Evolutionary conservation across 2,113 vertebrate genomes (phyloP), one percentile per base, ranked within the genome.

Genomic region (Atherinomorus stipes): DNA sequence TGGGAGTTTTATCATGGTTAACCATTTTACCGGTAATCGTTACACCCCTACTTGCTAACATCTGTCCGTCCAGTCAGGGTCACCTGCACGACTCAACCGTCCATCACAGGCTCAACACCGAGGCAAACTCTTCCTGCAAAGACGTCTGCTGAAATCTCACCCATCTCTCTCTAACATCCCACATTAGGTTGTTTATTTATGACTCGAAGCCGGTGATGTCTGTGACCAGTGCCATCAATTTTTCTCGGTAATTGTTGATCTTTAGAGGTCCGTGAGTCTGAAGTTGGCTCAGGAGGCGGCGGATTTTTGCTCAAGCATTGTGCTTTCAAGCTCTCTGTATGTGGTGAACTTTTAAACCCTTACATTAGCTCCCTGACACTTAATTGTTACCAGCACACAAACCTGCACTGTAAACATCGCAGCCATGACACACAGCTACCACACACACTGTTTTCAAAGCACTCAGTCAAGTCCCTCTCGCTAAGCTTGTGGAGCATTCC

Each of bases 321-420:
- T 62, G 26, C 72, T 57, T 59, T 45, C 28, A 68, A 23, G 22
- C 53, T 57, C 18, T n/a, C 22, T 54, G 21, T 19, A 45, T 50
- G 63, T 40, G 66, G 54, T 86, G 81, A 89, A 90, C 81, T 88
- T 89, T 88, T 84, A 84, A 86, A 88, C 83, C 47, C 75, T 51
- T 78, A 81, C 85, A 86, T 88, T 84, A 84, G 66, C 80, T 83
- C 85, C 57, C 64, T 87, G 84, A 81, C 85, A 84, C 85, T 75
- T 89, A 89, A 91, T 89, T 89, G 82, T 87, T 91, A 81, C 83
- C 87, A 91, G 85, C 80, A 70, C 64, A 66, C 75, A 76, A 78
- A 85, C 82, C 78, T 85, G 83, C 63, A 61, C 76, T 79, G 65
- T 80, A 84, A 88, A 84, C 53, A 67, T 74, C 60, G 44, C 67